These are phyloP conservation scores for Pygoscelis adeliae DNA, from an alignment of 2,113 vertebrate genomes.

Conservation along the genomic window DNA sequence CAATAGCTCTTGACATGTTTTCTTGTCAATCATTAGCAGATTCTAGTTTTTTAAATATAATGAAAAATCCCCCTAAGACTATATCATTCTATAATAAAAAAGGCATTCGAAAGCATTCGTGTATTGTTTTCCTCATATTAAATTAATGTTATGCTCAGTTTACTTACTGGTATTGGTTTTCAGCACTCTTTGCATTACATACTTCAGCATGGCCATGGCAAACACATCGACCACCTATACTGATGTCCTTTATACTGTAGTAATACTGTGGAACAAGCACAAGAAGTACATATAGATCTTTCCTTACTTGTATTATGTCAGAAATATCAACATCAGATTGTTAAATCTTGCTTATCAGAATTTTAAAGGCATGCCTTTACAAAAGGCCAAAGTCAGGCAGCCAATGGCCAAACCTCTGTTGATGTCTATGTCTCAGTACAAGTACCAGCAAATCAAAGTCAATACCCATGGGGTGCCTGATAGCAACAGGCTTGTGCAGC, in stretches of 20 bases:
- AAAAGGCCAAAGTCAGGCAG: not conserved
- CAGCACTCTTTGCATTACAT: slow-evolving; percentile 71
- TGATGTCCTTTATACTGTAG: slow-evolving; percentile 96
- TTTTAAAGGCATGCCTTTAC: not conserved
- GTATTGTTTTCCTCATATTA: not conserved
- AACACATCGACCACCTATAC: slow-evolving; percentile 88
- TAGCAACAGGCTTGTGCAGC: not conserved
- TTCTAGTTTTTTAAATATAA: not conserved
- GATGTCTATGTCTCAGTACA: not conserved
- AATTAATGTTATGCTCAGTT: not conserved
- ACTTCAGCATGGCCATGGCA: slow-evolving; percentile 90
- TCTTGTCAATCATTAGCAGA: not conserved
- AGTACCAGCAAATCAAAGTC: not conserved
- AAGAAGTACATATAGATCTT: not conserved
- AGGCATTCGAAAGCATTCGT: not conserved
- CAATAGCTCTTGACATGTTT: not conserved
- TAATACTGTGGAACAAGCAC: slow-evolving; percentile 82
- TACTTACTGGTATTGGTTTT: slow-evolving; percentile 79
- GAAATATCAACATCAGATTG: not conserved
- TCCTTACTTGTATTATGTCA: not conserved
- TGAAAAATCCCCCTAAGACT: not conserved
- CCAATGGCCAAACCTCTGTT: not conserved
- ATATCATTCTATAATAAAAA: not conserved
- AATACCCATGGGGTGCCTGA: not conserved
- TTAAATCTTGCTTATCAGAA: not conserved